These are phyloP conservation scores for Cylas formicarius DNA, from an alignment of 1,140 invertebrate genomes.

Conservation along the genomic window DNA sequence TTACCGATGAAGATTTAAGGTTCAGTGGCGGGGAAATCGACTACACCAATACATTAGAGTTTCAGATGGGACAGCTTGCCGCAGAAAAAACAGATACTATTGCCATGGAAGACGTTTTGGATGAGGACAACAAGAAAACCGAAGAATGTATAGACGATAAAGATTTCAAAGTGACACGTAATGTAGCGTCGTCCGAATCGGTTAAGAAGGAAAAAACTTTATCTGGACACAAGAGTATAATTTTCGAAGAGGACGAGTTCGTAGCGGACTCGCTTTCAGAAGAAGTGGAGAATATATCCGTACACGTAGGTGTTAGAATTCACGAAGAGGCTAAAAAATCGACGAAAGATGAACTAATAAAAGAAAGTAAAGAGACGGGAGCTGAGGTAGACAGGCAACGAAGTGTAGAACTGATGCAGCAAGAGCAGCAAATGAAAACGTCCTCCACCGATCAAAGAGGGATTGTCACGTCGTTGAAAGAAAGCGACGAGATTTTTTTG, in stretches of 20 bases:
- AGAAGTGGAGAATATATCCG: slow-evolving; percentile 31
- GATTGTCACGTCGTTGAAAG: too few species aligned
- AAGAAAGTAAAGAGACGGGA: slow-evolving; percentile 13
- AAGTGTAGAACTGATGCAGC: not conserved
- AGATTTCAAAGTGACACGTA: slow-evolving; percentile 21
- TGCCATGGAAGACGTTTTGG: slow-evolving; percentile 39
- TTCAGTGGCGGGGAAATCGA: slow-evolving; percentile 60
- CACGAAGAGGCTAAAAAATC: slow-evolving; percentile 17
- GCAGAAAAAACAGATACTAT: slow-evolving; percentile 60
- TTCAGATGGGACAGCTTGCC: slow-evolving; percentile 43
- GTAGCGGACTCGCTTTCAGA: slow-evolving; percentile 25
- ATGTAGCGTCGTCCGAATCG: slow-evolving; percentile 24
- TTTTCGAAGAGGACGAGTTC: slow-evolving; percentile 36
- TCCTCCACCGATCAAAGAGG: too few species aligned
- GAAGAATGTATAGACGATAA: too few species aligned
- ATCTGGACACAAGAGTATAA: slow-evolving; percentile 26
- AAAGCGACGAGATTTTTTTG: too few species aligned
- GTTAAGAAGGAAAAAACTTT: slow-evolving; percentile 29
- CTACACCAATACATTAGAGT: slow-evolving; percentile 49
- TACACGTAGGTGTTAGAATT: slow-evolving; percentile 23
- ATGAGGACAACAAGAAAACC: slow-evolving; percentile 18
- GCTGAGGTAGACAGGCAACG: not conserved
- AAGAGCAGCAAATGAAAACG: slow-evolving; percentile 9
- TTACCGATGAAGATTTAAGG: slow-evolving; percentile 59
- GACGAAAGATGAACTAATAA: slow-evolving; percentile 21